Percentiles rank a stretch among this genome's conserved stretches.
These are phyloP conservation scores for Dione juno DNA, from an alignment of 2,888 invertebrate species.

Conservation along the genomic window DNA sequence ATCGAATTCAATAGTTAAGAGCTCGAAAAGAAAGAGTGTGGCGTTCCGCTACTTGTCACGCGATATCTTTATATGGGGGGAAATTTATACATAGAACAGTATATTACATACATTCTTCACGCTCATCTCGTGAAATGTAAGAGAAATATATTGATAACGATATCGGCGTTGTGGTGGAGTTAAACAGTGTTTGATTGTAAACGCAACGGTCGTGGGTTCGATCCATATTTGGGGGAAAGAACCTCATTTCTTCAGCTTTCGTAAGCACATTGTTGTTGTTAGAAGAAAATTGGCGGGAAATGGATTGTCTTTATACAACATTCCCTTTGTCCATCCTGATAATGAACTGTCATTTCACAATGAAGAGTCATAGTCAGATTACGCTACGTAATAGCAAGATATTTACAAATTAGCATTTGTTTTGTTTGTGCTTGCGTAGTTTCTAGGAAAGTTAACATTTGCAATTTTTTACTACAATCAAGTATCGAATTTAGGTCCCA, in stretches of 20 bases:
- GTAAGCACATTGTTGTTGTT: too few relatives aligned
- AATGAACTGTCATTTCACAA: too few relatives aligned
- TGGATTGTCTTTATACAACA: too few relatives aligned
- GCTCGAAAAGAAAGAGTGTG: background rate
- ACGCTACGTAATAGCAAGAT: too few relatives aligned
- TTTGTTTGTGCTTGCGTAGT: background rate
- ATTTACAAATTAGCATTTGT: too few relatives aligned
- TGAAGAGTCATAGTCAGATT: too few relatives aligned
- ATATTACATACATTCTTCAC: background rate
- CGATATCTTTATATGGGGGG: slow-evolving; percentile 11
- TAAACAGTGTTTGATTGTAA: too few relatives aligned
- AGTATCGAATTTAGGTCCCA: background rate
- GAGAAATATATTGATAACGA: background rate
- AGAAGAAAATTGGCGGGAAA: too few relatives aligned
- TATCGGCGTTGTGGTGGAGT: too few relatives aligned
- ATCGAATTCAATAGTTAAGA: background rate
- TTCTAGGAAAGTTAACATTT: background rate
- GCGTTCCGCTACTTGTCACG: slow-evolving; percentile 16
- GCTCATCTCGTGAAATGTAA: background rate
- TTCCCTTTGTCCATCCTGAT: too few relatives aligned
- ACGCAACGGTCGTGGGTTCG: background rate
- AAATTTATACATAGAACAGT: slow-evolving; percentile 1
- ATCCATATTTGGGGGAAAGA: too few relatives aligned
- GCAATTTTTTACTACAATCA: background rate
- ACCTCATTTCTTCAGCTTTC: too few relatives aligned